These are phyloP conservation scores for Acanthurus leucopareius DNA, from an alignment of 2,797 vertebrate species.

Conservation along the genomic window DNA sequence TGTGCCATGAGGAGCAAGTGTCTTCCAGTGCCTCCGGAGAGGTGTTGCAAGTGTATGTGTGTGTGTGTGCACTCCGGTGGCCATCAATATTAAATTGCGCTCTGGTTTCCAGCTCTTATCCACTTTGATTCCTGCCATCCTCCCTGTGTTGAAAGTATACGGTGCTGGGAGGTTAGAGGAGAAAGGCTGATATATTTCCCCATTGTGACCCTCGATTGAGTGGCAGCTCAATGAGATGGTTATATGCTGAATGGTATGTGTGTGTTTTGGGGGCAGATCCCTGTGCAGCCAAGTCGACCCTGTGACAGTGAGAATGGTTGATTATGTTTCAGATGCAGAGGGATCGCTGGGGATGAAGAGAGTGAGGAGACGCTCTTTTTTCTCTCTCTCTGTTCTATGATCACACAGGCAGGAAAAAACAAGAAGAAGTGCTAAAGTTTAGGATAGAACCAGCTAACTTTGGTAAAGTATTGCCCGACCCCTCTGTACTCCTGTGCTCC, in stretches of 20 bases:
- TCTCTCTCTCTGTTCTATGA: slow-evolving; percentile 34
- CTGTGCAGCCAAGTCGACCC: slow-evolving; percentile 51
- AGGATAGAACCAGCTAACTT: slow-evolving; percentile 43
- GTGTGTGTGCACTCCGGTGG: slow-evolving; percentile 56
- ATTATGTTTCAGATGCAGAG: slow-evolving; percentile 38
- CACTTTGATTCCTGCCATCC: slow-evolving; percentile 74
- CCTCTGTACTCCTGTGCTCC: slow-evolving; percentile 1
- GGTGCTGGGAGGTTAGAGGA: slow-evolving; percentile 61
- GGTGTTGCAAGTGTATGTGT: slow-evolving; percentile 31
- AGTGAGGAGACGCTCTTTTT: slow-evolving; percentile 26
- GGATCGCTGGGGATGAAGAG: slow-evolving; percentile 46
- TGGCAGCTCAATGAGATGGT: slow-evolving; percentile 62
- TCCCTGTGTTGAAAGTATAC: slow-evolving; percentile 41
- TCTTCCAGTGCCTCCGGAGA: slow-evolving; percentile 68
- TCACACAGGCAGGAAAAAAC: slow-evolving; percentile 43
- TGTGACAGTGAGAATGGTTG: slow-evolving; percentile 55
- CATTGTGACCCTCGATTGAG: slow-evolving; percentile 61
- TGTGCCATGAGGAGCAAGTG: slow-evolving; percentile 52
- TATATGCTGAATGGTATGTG: slow-evolving; percentile 19
- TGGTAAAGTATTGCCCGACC: background rate
- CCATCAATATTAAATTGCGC: slow-evolving; percentile 83
- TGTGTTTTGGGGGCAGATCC: slow-evolving; percentile 60
- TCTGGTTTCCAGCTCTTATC: slow-evolving; percentile 68
- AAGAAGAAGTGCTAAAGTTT: slow-evolving; percentile 48
- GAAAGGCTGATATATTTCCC: slow-evolving; percentile 53